Conservation (phyloP, 2,113 vertebrate species). For the Ceratotherium simum region DNA sequence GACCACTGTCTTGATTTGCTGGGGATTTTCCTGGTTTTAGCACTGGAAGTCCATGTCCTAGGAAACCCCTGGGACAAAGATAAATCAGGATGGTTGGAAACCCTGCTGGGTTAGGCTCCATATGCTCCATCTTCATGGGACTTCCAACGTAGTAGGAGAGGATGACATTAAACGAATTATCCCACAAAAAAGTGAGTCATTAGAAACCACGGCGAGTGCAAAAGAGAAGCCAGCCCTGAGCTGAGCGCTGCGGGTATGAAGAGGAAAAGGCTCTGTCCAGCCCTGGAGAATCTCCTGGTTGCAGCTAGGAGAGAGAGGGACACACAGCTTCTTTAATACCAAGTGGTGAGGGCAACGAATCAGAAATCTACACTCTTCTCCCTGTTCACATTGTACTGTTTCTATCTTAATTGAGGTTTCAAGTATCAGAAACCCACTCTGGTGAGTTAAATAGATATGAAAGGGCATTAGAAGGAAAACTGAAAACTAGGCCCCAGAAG, state of each 20-base stretch:
- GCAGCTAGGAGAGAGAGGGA: background rate
- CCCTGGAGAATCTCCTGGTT: background rate
- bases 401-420: conserved; percentile 25
- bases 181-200: background rate
- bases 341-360: background rate
- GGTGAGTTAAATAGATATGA: background rate
- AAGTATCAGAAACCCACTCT: conserved; percentile 5
- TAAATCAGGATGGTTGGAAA: background rate
- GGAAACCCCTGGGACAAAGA: background rate
- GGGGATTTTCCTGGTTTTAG: background rate
- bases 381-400: background rate
- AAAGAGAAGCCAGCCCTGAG: background rate
- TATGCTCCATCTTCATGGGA: accelerated
- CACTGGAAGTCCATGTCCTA: background rate
- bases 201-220: background rate
- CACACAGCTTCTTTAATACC: background rate
- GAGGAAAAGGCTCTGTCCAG: background rate
- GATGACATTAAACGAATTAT: background rate
- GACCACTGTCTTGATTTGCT: background rate
- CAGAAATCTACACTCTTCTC: background rate
- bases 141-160: background rate
- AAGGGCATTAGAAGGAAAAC: conserved; percentile 23
- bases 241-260: background rate
- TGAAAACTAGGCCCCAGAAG: background rate
- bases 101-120: background rate